These are phyloP conservation scores for Drosophila gaucha DNA, from an alignment of 2,888 invertebrate genomes.

Conservation along the genomic window DNA sequence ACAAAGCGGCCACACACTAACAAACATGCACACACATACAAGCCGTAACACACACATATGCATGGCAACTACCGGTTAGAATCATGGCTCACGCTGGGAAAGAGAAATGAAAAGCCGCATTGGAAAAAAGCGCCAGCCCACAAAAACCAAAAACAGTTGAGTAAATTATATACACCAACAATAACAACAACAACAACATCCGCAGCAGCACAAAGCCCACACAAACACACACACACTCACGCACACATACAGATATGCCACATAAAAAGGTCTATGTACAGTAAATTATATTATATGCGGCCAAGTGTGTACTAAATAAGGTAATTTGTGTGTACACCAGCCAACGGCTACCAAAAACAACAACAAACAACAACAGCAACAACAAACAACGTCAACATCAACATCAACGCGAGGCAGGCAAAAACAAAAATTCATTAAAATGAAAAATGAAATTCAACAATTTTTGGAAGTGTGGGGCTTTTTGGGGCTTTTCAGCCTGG, in stretches of 20 bases:
- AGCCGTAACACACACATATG: neutral
- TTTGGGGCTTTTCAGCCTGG: constrained; percentile 19
- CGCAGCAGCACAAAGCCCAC: constrained; percentile 28
- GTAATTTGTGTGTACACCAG: constrained; percentile 80
- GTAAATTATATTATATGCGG: constrained; percentile 81
- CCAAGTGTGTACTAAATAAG: constrained; percentile 78
- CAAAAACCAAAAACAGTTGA: constrained; percentile 75
- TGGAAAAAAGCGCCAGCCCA: constrained; percentile 61
- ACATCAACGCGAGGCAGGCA: constrained; percentile 37
- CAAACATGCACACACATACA: constrained; percentile 8
- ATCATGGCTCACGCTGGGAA: constrained; percentile 13
- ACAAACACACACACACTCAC: constrained; percentile 16
- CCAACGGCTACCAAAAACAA: constrained; percentile 50
- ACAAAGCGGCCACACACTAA: constrained; percentile 32
- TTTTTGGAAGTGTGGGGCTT: constrained; percentile 66
- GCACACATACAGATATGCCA: constrained; percentile 21
- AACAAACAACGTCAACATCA: constrained; percentile 40
- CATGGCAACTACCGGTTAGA: constrained; percentile 54
- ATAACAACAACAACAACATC: constrained; percentile 21
- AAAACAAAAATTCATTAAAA: constrained; percentile 78
- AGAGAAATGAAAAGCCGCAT: constrained; percentile 62
- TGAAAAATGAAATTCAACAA: constrained; percentile 79
- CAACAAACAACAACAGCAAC: constrained; percentile 27
- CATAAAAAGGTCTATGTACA: constrained; percentile 75
- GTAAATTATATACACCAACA: constrained; percentile 77